phyloP scores from a whole-genome alignment of 2,888 invertebrate genomes.

The Athripsodes cinereus region DNA sequence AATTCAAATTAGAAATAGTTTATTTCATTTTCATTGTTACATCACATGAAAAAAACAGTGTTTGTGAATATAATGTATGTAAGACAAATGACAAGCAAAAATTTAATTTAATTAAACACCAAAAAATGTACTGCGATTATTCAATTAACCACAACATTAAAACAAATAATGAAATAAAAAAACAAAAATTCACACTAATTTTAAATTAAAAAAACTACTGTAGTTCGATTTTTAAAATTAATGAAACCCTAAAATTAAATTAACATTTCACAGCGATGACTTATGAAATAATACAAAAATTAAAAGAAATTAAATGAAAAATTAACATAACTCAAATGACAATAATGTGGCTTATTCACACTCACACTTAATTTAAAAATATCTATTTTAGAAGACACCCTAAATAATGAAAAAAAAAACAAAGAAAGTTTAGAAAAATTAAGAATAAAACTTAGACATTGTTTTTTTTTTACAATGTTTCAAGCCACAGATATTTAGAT shows the following conservation, averaged over 20 bases:
- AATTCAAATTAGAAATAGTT: no score
- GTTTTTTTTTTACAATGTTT: no score
- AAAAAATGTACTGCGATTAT: background rate
- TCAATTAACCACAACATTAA: background rate
- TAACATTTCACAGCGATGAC: background rate
- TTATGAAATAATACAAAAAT: background rate
- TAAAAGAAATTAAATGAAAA: background rate
- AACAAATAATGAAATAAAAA: background rate
- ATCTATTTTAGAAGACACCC: no score
- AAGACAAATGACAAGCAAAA: background rate
- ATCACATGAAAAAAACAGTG: slow-evolving; percentile 2
- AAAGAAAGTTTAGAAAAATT: no score
- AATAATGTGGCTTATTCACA: background rate
- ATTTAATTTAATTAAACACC: background rate
- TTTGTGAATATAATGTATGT: background rate
- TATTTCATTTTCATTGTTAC: background rate
- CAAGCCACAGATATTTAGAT: no score
- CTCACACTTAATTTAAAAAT: background rate
- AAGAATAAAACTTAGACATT: no score
- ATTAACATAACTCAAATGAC: background rate
- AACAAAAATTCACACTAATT: background rate
- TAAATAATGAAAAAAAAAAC: no score
- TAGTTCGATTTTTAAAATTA: background rate
- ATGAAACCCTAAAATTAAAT: background rate
- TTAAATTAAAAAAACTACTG: background rate